Evolutionary conservation across 2,888 invertebrate species (phyloP).

Genomic region (Serripes groenlandicus): DNA sequence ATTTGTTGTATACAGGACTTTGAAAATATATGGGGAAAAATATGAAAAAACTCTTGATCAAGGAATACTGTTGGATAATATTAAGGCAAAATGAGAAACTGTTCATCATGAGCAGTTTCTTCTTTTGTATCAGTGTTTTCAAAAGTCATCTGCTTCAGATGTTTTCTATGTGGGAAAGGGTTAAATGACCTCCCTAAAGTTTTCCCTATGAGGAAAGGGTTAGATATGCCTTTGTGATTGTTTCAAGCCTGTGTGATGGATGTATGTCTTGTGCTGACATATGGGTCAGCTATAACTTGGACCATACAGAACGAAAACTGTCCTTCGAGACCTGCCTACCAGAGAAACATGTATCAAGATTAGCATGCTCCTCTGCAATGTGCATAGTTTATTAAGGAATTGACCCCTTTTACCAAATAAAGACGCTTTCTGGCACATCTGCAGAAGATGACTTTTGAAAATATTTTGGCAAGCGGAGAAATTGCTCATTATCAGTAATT

Average conservation of each 20-base stretch:
- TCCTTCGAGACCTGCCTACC: too few species aligned
- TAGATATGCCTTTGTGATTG: too few species aligned
- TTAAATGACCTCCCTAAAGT: background rate
- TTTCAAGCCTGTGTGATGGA: too few species aligned
- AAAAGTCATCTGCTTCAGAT: background rate
- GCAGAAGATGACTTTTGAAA: background rate
- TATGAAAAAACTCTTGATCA: too few species aligned
- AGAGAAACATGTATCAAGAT: too few species aligned
- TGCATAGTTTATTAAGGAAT: too few species aligned
- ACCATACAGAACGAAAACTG: too few species aligned
- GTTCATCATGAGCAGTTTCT: background rate
- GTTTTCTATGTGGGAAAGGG: background rate
- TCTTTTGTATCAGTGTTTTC: background rate
- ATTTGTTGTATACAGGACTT: too few species aligned
- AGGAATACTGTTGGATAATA: background rate
- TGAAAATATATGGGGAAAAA: too few species aligned
- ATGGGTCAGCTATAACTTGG: too few species aligned
- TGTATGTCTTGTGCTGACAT: too few species aligned
- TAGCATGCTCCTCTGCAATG: too few species aligned
- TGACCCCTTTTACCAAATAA: background rate
- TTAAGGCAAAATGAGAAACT: background rate
- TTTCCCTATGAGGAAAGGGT: background rate
- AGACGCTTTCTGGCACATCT: background rate
- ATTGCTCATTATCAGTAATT: background rate
- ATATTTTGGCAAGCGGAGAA: background rate